Conservation (phyloP, 2,113 vertebrate species). For the Neodontobutis hainanensis region DNA sequence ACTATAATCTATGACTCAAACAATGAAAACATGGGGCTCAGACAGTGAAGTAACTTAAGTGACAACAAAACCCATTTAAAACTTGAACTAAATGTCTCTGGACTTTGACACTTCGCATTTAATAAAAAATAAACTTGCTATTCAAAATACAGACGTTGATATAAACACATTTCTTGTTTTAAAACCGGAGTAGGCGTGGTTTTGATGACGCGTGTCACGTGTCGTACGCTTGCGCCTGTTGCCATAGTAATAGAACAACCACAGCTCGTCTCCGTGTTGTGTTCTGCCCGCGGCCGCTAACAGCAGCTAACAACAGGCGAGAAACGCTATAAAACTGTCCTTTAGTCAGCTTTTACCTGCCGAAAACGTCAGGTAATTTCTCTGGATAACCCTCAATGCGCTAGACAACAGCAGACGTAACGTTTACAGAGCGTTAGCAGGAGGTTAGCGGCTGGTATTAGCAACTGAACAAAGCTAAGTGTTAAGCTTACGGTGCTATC, state of each 20-base stretch:
- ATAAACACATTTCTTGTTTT: no score
- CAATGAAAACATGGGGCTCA: no score
- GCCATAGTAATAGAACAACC: neutral
- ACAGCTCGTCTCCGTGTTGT: neutral
- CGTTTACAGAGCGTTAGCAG: neutral
- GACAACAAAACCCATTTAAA: no score
- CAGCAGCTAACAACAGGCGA: neutral
- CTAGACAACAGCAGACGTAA: neutral
- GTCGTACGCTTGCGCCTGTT: neutral
- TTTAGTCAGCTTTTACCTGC: neutral
- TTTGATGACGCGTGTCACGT: neutral
- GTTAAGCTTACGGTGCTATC: neutral
- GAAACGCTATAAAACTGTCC: neutral
- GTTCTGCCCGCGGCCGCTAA: neutral
- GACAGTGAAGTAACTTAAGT: no score
- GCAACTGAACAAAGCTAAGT: neutral
- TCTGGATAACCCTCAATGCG: no score
- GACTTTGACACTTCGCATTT: no score
- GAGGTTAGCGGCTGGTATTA: neutral
- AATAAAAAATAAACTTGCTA: no score
- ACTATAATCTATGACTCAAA: no score
- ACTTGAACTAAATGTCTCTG: no score
- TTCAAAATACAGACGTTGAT: no score
- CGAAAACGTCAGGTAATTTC: neutral
- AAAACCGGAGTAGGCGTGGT: neutral